Conservation (phyloP, 2,888 invertebrate species). For the Arctia plantaginis region DNA sequence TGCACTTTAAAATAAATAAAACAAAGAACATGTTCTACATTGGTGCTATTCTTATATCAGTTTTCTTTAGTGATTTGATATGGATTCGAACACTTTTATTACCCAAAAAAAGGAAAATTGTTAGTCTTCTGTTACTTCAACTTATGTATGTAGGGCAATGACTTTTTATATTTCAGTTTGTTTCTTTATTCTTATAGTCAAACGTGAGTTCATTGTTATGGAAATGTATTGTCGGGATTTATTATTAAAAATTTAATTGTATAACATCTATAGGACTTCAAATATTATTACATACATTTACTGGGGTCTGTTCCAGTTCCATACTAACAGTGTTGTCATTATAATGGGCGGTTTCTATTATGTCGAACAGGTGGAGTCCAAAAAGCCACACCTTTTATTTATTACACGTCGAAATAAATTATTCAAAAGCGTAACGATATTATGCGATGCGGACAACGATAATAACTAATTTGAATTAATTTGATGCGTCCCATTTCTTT, state of each 20-base stretch:
- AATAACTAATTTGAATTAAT: conserved; percentile 79
- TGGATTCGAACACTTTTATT: background rate
- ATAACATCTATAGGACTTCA: conserved; percentile 42
- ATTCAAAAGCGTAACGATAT: conserved; percentile 77
- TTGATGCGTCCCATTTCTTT: conserved; percentile 69
- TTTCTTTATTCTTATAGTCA: background rate
- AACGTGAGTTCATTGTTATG: conserved; percentile 12
- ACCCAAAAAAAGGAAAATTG: background rate
- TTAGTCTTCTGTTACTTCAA: background rate
- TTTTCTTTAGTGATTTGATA: background rate
- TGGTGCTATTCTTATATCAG: background rate
- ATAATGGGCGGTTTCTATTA: conserved; percentile 67
- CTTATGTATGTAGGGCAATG: background rate
- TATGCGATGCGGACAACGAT: conserved; percentile 73
- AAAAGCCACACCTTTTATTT: conserved; percentile 79
- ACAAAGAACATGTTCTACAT: background rate
- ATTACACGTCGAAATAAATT: conserved; percentile 75
- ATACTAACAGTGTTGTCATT: conserved; percentile 41
- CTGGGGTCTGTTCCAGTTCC: conserved; percentile 29
- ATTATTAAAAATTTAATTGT: conserved; percentile 25
- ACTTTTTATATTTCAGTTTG: background rate
- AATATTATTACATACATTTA: conserved; percentile 44
- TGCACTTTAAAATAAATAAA: background rate
- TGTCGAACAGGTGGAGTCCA: conserved; percentile 72
- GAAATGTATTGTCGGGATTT: conserved; percentile 12